Conservation (phyloP, 2,888 invertebrate genomes). For the Cataglyphis rosenhaueri region DNA sequence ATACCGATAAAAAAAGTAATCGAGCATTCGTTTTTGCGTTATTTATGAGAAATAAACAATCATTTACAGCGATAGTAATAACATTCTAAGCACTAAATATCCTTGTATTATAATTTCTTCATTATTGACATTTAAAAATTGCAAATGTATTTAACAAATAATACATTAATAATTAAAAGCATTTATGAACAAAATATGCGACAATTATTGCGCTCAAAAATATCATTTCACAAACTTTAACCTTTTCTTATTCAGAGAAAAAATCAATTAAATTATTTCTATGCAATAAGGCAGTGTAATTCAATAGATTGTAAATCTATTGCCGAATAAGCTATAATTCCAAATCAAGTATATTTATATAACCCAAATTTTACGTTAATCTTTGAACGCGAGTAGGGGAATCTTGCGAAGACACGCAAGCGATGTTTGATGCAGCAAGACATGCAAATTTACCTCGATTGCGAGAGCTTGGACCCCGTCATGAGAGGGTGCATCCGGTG, state of each 20-base stretch:
- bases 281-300: not conserved
- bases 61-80: not conserved
- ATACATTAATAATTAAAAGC: not conserved
- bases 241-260: not conserved
- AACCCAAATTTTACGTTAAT: not conserved
- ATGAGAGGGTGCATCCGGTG: constrained; percentile 86
- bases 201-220: no score
- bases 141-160: not conserved
- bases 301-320: not conserved
- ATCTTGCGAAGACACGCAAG: not conserved
- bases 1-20: not conserved
- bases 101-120: not conserved
- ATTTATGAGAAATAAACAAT: not conserved
- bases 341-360: not conserved
- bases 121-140: not conserved
- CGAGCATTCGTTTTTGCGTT: constrained; percentile 1
- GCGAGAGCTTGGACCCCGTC: constrained; percentile 81
- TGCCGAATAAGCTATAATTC: not conserved
- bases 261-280: not conserved
- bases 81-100: not conserved
- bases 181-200: not conserved
- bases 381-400: not conserved
- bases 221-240: not conserved
- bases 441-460: constrained; percentile 76
- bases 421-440: constrained; percentile 21